Conservation (phyloP, 92 coral and sea anemone species). For the Porites rus region DNA sequence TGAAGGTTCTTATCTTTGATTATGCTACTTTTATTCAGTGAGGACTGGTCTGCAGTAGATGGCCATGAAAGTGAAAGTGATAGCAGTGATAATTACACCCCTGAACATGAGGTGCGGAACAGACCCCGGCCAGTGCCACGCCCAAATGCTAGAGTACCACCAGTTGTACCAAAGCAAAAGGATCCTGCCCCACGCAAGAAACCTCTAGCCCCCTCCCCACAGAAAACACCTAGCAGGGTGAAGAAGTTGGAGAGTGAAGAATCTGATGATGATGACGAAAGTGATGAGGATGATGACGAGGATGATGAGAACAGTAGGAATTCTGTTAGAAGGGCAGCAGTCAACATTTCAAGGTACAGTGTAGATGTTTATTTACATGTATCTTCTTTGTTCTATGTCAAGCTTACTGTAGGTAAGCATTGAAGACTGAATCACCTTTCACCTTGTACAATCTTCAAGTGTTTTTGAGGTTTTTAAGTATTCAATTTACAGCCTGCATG, state of each 20-base stretch:
- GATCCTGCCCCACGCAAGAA: constrained; percentile 32
- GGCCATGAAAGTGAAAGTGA: constrained; percentile 82
- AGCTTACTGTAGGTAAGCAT: neutral
- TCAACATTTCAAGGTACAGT: constrained; percentile 75
- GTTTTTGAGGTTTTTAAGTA: too few species aligned
- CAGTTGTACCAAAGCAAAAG: constrained; percentile 66
- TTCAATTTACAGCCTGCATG: too few species aligned
- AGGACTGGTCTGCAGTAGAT: constrained; percentile 88
- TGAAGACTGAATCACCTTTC: too few species aligned
- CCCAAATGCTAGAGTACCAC: constrained; percentile 87
- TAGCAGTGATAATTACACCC: constrained; percentile 89
- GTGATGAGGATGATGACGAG: constrained; percentile 78
- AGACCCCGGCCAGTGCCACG: constrained; percentile 90
- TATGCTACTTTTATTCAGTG: constrained; percentile 43
- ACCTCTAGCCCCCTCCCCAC: constrained; percentile 29
- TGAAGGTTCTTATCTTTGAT: neutral
- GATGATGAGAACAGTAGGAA: constrained; percentile 76
- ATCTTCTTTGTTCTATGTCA: neutral
- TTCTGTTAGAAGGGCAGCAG: constrained; percentile 81
- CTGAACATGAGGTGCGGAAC: constrained; percentile 58
- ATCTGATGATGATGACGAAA: constrained; percentile 66
- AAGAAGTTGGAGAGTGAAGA: constrained; percentile 67
- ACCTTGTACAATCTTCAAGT: too few species aligned
- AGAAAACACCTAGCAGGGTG: constrained; percentile 41
- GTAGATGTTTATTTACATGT: neutral